A percentile compares a stretch with the other conserved stretches of the same genome.
Conservation (phyloP, 2,888 invertebrate species). For the Deroplatys truncata region DNA sequence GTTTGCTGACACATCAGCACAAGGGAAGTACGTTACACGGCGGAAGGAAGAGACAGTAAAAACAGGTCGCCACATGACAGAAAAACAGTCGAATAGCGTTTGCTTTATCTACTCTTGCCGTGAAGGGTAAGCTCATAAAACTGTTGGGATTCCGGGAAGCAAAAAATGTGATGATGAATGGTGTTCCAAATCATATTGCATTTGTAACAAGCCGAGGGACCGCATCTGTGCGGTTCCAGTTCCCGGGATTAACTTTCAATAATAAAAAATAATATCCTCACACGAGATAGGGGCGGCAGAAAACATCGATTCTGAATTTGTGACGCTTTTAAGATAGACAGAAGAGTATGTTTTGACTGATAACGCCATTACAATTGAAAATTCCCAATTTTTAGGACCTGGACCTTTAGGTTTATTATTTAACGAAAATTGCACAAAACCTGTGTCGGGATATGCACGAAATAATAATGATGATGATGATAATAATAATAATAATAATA, state of each 20-base stretch:
- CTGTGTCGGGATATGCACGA: too few species aligned
- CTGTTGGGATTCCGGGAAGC: not conserved
- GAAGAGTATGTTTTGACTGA: too few species aligned
- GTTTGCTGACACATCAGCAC: not conserved
- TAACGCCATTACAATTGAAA: too few species aligned
- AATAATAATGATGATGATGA: too few species aligned
- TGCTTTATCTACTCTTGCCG: not conserved
- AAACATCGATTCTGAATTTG: not conserved
- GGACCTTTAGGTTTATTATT: too few species aligned
- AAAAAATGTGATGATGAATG: not conserved
- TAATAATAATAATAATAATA: too few species aligned
- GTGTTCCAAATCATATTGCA: not conserved
- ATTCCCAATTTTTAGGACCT: too few species aligned
- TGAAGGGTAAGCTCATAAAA: not conserved
- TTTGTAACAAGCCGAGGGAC: not conserved
- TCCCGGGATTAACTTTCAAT: not conserved
- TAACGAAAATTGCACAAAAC: too few species aligned
- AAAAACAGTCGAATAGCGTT: not conserved
- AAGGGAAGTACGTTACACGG: not conserved
- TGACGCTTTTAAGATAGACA: too few species aligned
- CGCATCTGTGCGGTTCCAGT: not conserved
- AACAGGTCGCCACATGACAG: not conserved
- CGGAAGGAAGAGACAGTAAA: not conserved
- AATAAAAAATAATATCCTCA: not conserved
- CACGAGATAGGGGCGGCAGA: not conserved